These are phyloP conservation scores for Bombus superbus DNA, from an alignment of 1,140 invertebrate genomes.

Conservation along the genomic window DNA sequence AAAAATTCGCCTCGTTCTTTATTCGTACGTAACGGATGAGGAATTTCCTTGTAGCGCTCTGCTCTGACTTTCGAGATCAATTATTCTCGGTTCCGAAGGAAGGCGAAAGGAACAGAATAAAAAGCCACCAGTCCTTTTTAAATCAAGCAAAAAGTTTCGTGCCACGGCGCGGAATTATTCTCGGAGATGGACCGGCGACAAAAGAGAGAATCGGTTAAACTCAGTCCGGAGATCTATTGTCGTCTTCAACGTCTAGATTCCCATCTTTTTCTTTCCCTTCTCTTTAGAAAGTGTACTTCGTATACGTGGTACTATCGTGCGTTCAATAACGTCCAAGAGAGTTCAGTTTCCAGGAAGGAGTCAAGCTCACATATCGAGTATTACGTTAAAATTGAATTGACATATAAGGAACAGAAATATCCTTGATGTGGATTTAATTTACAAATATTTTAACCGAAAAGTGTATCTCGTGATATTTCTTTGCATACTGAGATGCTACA, in stretches of 20 bases:
- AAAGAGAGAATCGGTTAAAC: slow-evolving; percentile 10
- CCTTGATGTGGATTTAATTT: not conserved
- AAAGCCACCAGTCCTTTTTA: not conserved
- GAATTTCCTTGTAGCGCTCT: not conserved
- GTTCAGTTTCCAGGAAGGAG: too few relatives aligned
- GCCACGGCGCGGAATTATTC: not conserved
- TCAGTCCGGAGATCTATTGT: not conserved
- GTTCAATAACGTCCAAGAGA: too few relatives aligned
- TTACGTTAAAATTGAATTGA: not conserved
- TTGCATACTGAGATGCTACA: not conserved
- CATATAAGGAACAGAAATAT: not conserved
- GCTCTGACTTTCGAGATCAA: not conserved
- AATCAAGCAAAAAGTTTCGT: slow-evolving; percentile 20
- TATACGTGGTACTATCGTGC: not conserved
- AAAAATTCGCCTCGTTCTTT: not conserved
- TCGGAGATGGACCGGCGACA: not conserved
- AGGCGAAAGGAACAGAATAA: not conserved
- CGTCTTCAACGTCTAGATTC: not conserved
- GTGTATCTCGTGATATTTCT: not conserved
- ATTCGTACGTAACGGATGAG: not conserved
- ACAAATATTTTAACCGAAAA: not conserved
- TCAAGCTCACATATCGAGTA: not conserved
- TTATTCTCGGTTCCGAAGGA: not conserved
- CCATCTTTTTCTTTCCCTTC: not conserved
- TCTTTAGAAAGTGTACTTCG: not conserved